Percentiles rank a stretch among this genome's conserved stretches.
phyloP scores from a whole-genome alignment of 2,797 vertebrate genomes.

The Crax fasciolata region DNA sequence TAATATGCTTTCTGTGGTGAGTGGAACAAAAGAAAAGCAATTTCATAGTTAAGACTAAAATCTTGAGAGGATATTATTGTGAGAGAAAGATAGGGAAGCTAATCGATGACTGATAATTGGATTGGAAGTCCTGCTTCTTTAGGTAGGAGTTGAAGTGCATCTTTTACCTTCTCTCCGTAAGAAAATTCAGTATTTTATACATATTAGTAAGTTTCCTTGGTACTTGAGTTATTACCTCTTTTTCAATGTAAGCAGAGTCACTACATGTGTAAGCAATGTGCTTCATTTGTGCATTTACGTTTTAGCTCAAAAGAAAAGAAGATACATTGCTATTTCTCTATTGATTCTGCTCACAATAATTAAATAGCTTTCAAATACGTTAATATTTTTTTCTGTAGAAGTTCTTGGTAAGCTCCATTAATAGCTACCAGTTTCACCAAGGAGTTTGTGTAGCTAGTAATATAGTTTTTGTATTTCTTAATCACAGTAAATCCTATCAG shows the following conservation, averaged over 20 bases:
- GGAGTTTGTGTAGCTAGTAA: background rate
- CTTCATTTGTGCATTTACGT: background rate
- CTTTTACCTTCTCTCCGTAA: background rate
- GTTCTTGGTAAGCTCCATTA: background rate
- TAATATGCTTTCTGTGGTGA: conserved; percentile 50
- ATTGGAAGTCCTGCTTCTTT: background rate
- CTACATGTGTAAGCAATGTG: background rate
- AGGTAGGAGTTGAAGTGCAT: background rate
- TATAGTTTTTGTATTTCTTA: background rate
- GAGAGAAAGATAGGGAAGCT: background rate
- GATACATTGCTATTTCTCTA: background rate
- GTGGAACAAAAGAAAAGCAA: background rate
- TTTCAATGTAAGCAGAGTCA: background rate
- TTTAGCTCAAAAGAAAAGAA: background rate
- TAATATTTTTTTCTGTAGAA: background rate
- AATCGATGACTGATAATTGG: background rate
- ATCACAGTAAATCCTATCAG: background rate
- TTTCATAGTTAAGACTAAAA: background rate
- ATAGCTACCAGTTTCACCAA: background rate
- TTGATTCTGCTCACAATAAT: background rate
- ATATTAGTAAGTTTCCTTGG: background rate
- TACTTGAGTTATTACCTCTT: background rate
- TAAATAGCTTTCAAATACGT: background rate
- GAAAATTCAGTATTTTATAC: background rate
- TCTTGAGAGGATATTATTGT: background rate